Conservation (phyloP, 2,113 vertebrate genomes). For the Ptilorrhoa leucosticta region DNA sequence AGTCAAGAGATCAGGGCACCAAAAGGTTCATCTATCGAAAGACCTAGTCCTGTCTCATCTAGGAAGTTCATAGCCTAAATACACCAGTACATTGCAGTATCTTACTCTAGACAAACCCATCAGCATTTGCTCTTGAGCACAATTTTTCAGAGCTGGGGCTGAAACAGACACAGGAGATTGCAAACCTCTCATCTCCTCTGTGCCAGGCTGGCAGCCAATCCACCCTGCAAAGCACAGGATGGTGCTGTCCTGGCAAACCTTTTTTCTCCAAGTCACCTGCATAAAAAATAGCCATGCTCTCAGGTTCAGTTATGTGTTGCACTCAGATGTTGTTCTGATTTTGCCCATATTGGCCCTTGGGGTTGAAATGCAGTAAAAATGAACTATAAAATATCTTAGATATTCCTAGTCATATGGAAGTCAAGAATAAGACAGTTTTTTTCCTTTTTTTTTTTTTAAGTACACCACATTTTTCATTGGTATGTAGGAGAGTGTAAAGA, state of each 20-base stretch:
- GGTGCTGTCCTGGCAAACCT: rapidly evolving
- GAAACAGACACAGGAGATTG: neutral
- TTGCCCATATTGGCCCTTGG: neutral
- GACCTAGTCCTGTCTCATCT: neutral
- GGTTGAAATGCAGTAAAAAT: neutral
- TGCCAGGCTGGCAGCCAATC: neutral
- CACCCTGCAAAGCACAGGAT: rapidly evolving
- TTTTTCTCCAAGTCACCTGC: neutral
- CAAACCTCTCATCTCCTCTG: neutral
- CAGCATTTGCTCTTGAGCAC: neutral
- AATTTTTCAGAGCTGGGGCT: neutral
- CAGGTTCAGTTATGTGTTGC: neutral
- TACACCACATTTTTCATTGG: neutral
- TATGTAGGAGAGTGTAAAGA: neutral
- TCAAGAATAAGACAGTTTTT: neutral
- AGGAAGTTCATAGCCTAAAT: neutral
- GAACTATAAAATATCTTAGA: neutral
- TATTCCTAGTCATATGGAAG: neutral
- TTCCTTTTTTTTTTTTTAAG: neutral
- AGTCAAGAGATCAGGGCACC: neutral
- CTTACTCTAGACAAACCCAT: neutral
- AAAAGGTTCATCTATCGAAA: neutral
- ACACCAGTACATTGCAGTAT: neutral
- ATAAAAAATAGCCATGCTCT: neutral
- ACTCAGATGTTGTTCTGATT: neutral